Percentiles rank a stretch among this genome's conserved stretches.
Conservation (phyloP, 2,113 vertebrate species). For the Brachirus orientalis region DNA sequence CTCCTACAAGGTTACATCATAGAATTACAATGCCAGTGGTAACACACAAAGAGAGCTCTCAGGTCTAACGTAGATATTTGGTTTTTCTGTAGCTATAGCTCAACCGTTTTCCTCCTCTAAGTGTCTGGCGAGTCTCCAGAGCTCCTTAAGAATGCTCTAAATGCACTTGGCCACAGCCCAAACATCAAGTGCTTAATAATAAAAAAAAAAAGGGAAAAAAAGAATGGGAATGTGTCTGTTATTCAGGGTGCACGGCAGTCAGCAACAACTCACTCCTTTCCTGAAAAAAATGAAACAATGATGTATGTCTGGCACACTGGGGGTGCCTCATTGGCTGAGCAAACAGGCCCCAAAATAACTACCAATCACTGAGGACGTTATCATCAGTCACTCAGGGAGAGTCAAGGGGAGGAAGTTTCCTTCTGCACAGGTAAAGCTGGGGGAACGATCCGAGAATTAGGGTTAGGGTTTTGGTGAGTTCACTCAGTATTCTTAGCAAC, state of each 20-base stretch:
- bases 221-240: constrained; percentile 90
- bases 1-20: constrained; percentile 38
- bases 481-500: background rate
- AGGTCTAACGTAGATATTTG: constrained; percentile 47
- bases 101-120: constrained; percentile 86
- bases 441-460: background rate
- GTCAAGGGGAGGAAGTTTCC: constrained; percentile 70
- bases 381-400: constrained; percentile 86
- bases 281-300: constrained; percentile 88
- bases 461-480: background rate
- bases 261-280: constrained; percentile 85
- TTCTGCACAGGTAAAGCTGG: constrained; percentile 47
- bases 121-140: constrained; percentile 86
- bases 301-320: constrained; percentile 88
- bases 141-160: constrained; percentile 92
- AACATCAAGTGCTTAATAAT: constrained; percentile 94
- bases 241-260: constrained; percentile 86
- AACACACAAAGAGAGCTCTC: constrained; percentile 26
- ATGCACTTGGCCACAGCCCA: constrained; percentile 92
- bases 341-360: constrained; percentile 91
- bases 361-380: constrained; percentile 89
- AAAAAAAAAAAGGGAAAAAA: constrained; percentile 64
- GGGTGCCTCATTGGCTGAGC: constrained; percentile 90
- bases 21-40: constrained; percentile 7
- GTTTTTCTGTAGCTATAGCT: constrained; percentile 81